These are phyloP conservation scores for Trissoscelio sp. DNA, from an alignment of 2,888 invertebrate genomes.

Conservation along the genomic window DNA sequence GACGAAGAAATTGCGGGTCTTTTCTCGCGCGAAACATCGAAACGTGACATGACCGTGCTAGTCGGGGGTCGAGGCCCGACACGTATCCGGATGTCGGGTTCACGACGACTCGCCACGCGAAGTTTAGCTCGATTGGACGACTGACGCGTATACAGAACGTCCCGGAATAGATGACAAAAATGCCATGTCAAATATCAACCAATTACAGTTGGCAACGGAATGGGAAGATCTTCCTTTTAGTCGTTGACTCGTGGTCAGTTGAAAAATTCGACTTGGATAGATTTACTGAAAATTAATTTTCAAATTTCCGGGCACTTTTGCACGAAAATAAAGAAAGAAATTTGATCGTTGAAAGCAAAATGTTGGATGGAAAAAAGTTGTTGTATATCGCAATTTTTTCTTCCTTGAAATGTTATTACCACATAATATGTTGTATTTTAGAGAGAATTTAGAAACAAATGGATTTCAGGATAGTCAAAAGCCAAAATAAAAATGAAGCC, in stretches of 20 bases:
- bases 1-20: slow-evolving; percentile 46
- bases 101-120: slow-evolving; percentile 47
- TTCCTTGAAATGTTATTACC: background rate
- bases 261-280: too few species aligned
- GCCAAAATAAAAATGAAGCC: background rate
- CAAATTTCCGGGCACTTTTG: too few species aligned
- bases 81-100: slow-evolving; percentile 60
- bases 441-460: background rate
- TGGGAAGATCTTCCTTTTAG: too few species aligned
- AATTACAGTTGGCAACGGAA: slow-evolving; percentile 32
- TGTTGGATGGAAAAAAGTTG: too few species aligned
- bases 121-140: slow-evolving; percentile 30
- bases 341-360: too few species aligned
- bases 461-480: background rate
- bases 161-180: slow-evolving; percentile 37
- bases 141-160: slow-evolving; percentile 34
- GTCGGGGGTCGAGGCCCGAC: slow-evolving; percentile 53
- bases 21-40: slow-evolving; percentile 44
- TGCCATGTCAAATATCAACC: slow-evolving; percentile 45
- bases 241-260: too few species aligned
- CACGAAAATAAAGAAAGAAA: too few species aligned
- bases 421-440: slow-evolving; percentile 1
- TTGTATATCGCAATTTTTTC: too few species aligned
- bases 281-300: too few species aligned
- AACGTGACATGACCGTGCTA: slow-evolving; percentile 58